phyloP scores from a whole-genome alignment of 1,140 invertebrate genomes.

The Adelges cooleyi region DNA sequence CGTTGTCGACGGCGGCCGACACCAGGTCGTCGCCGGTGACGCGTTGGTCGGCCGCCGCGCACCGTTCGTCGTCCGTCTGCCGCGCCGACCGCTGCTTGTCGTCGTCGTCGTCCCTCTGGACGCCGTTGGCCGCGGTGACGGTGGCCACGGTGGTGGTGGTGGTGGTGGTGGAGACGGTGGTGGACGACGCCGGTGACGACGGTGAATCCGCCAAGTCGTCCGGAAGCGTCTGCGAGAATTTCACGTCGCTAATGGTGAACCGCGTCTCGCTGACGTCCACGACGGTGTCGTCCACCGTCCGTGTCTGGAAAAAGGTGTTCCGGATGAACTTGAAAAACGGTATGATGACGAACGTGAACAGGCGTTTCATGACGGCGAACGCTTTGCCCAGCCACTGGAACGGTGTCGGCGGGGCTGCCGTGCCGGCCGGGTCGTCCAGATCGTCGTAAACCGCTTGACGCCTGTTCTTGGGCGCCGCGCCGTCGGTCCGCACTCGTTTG shows the following conservation, averaged over 20 bases:
- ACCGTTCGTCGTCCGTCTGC: not conserved
- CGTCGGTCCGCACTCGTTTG: not conserved
- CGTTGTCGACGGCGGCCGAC: not conserved
- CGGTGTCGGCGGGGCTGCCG: not conserved
- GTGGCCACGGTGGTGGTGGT: not conserved
- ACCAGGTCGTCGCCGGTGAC: not conserved
- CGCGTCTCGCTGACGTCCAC: slow-evolving; percentile 25
- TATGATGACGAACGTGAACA: slow-evolving; percentile 22
- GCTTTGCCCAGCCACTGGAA: slow-evolving; percentile 4
- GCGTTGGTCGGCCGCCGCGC: not conserved
- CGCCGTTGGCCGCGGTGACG: too few species aligned
- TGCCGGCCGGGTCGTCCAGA: not conserved
- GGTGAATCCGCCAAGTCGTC: not conserved
- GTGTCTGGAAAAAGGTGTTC: slow-evolving; percentile 16
- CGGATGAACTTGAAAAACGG: slow-evolving; percentile 23
- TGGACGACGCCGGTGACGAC: not conserved
- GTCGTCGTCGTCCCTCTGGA: too few species aligned
- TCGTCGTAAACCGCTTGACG: slow-evolving; percentile 12
- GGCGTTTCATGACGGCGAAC: slow-evolving; percentile 12
- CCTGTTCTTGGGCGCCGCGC: not conserved
- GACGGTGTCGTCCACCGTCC: slow-evolving; percentile 12
- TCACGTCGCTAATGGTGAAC: slow-evolving; percentile 1
- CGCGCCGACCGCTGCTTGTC: not conserved
- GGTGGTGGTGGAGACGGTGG: not conserved
- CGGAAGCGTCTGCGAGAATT: not conserved